Base-by-base conservation (phyloP, 1,140 invertebrate genomes). In the Drepana arcuata region DNA sequence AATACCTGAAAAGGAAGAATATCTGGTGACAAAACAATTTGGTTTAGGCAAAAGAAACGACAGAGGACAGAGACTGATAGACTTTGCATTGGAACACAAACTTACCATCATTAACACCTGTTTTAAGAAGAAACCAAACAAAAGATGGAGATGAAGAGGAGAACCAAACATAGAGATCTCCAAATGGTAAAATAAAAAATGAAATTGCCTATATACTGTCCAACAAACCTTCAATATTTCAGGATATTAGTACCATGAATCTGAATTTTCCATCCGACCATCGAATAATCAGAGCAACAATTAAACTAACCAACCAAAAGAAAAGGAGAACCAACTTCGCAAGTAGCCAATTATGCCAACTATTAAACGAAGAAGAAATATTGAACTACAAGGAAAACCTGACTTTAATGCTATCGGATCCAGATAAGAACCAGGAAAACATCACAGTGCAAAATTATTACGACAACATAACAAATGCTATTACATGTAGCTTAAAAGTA, bases 21-120 rank as follows among this genome's bases (percentile, higher is more conserved):
- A 26, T 26, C 10, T 26, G 10, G 24, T 26, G 6, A 26, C n/a
- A 2, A 26, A 26, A 10, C 2, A 26, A 26, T 2, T n/a, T 10
- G 24, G 24, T 6, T 26, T n/a, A 3, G 24, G 24, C 24, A 10
- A 7, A 10, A 26, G 24, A 26, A 26, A 26, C 10, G 24, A 26
- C 6, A 26, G 24, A 26, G 24, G 24, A 10, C 24, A 26, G 24
- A 26, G 24, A 26, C n/a, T 26, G n/a, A 10, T 26, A 26, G 24
- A 26, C n/a, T 26, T 26, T 10, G 24, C 24, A 10, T 10, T 26
- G 2, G 4, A 26, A 26, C 4, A 26, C 10, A 26, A 26, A 26
- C 24, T 26, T 3, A 10, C n/a, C 2, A 26, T 26, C 6, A 26
- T 26, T 7, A 26, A 26, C 24, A 26, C 24, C 4, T 26, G 4